Percentiles rank a stretch among this genome's conserved stretches.
Conservation (phyloP, 2,888 invertebrate species). For the Ditula angustiorana region DNA sequence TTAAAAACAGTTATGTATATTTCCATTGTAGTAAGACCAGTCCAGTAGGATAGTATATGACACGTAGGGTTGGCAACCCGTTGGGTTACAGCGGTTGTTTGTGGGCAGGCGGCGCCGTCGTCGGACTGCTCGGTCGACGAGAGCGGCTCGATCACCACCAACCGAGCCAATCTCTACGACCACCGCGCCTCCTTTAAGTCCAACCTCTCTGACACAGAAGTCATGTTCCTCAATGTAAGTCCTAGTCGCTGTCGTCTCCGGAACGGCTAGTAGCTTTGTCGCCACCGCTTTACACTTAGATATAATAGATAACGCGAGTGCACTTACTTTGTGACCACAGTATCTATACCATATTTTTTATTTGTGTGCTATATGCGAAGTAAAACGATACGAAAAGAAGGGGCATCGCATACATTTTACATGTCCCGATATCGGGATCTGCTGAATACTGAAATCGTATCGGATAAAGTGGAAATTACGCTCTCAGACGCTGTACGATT, state of each 20-base stretch:
- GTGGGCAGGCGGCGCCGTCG: slow-evolving; percentile 87
- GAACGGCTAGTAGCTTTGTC: slow-evolving; percentile 28
- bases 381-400: too few relatives aligned
- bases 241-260: slow-evolving; percentile 56
- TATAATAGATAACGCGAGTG: too few relatives aligned
- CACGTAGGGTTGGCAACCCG: background rate
- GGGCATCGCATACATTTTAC: too few relatives aligned
- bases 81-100: slow-evolving; percentile 50
- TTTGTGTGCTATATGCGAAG: too few relatives aligned
- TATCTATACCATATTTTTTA: too few relatives aligned
- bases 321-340: too few relatives aligned
- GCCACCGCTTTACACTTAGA: too few relatives aligned
- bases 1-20: too few relatives aligned
- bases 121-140: slow-evolving; percentile 88
- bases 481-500: too few relatives aligned
- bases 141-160: slow-evolving; percentile 92
- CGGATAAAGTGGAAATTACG: too few relatives aligned
- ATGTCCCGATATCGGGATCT: too few relatives aligned
- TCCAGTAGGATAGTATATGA: background rate
- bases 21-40: background rate
- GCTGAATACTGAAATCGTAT: too few relatives aligned
- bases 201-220: slow-evolving; percentile 97
- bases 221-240: slow-evolving; percentile 95
- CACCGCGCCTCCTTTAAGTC: slow-evolving; percentile 93
- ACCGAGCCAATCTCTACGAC: slow-evolving; percentile 90